These are phyloP conservation scores for Trematomus loennbergii DNA, from an alignment of 2,113 vertebrate species.

Conservation along the genomic window DNA sequence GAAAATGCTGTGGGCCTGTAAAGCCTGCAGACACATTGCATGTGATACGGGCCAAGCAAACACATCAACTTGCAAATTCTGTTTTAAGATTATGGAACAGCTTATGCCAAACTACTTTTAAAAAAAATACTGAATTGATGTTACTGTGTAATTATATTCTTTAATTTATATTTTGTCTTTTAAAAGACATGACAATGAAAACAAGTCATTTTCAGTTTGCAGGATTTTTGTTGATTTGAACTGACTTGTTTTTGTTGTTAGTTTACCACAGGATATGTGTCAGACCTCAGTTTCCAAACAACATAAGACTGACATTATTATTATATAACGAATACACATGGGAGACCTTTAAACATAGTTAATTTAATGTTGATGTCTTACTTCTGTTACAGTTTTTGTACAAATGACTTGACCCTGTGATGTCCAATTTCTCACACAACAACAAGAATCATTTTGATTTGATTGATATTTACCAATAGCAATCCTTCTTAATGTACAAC, in stretches of 20 bases:
- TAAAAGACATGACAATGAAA: not conserved
- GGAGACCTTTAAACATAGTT: not conserved
- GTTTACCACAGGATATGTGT: conserved; percentile 15
- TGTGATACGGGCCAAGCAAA: not conserved
- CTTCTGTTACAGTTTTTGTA: not conserved
- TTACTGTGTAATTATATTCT: not conserved
- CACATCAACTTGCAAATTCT: not conserved
- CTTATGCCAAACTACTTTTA: too few species aligned
- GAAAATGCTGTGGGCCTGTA: conserved; percentile 8
- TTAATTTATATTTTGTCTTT: not conserved
- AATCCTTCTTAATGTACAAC: not conserved
- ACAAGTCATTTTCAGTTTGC: conserved; percentile 9
- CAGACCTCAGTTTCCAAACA: not conserved
- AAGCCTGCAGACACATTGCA: not conserved
- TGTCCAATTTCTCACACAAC: not conserved
- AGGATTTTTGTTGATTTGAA: conserved; percentile 7
- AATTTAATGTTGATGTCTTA: not conserved
- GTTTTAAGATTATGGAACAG: not conserved
- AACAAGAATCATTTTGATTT: not conserved
- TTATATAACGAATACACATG: not conserved
- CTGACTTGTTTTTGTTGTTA: conserved; percentile 13
- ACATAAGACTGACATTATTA: not conserved
- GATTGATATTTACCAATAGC: not conserved
- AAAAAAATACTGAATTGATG: not conserved
- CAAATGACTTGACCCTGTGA: too few species aligned